Base-by-base conservation (phyloP, 1,140 invertebrate species). In the Formica exsecta region DNA sequence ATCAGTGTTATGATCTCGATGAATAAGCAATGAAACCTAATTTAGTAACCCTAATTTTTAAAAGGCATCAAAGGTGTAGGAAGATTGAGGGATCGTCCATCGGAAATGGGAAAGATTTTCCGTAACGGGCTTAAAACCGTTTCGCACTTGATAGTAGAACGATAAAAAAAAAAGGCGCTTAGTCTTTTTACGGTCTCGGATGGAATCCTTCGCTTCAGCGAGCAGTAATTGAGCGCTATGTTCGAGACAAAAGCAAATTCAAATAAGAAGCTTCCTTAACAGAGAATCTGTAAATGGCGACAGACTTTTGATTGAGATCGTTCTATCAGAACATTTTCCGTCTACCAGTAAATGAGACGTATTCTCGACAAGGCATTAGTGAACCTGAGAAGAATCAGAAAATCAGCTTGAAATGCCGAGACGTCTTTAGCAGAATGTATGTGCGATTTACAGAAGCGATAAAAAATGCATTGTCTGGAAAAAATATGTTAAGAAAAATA, bases 11-110 rank as follows among this genome's bases (percentile, higher is more conserved):
- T 54, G 48, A 25, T 51, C 83, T 76, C 51, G 44, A 70, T 51
- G 86, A 77, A 73, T 70, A 86, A 86, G 36, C 38, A 84, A 66
- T 57, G 11, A 22, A 13, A 29, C 36, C 68, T 81, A 85, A 86
- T 89, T 88, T 89, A 89, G 86, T 54, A 64, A 32, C 75, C 7
- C 44, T 61, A 73, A 81, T 81, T 81, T 81, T 81, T 71, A 71
- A 41, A 54, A 73, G 22, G 11, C n/a, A 16, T 51, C 32, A 44
- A 5, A 79, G 22, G 8, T 16, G 3, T 36, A 11, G 5, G 1
- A 54, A 80, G 48, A 25, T 57, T 71, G 38, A 57, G 9, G 8
- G 36, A 68, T 70, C 11, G 38, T 41, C 70, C 25, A 64, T 77
- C 61, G 54, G 25, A 81, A 59, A 81, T 25, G 38, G 19, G 4